Evolutionary conservation across 2,113 vertebrate genomes (phyloP), one percentile per base, ranked within the genome.

Genomic region (Ptyas mucosa): DNA sequence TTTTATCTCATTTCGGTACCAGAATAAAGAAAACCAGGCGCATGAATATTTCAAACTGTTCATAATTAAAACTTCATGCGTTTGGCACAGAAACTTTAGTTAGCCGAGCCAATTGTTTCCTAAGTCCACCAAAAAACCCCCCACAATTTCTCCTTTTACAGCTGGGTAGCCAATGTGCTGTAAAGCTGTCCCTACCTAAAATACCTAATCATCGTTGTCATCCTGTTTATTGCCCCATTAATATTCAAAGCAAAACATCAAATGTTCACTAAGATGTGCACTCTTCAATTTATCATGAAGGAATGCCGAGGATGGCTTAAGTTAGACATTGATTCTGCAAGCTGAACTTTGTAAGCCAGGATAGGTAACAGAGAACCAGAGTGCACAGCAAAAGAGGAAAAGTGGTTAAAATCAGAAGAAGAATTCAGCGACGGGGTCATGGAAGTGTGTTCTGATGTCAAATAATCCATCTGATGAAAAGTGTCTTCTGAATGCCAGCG

Each of bases 11-110:
- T 94, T 96, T 97, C 95, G 95, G 54, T 92, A 92, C 90, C 92
- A 93, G 96, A 96, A 96, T 92, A 96, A 96, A 94, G 90, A 96
- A 96, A 97, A 94, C 94, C 85, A 94, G 94, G 89, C 91, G 52
- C 95, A 95, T 96, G 94, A 98, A 96, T 97, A 97, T 98, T 98
- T 97, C 94, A 97, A 96, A 90, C 90, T 95, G 94, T 94, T 97
- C 94, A 91, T 97, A 97, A 97, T 97, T 97, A 97, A 98, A 98
- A 97, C 97, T 97, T 97, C 91, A 96, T 97, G 96, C 81, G 92
- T 95, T 97, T 97, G 97, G 95, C 96, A 95, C 90, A 18, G 96
- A 96, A 95, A 94, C 87, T 95, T 92, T 46, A 94, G 93, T 89
- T 94, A 93, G 96, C 87, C 3, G 11, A 89, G 51, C 91, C 93